A percentile compares a stretch with the other conserved stretches of the same genome.
Evolutionary conservation across 2,797 vertebrate genomes (phyloP).

Genomic region (Acanthurus leucopareius): DNA sequence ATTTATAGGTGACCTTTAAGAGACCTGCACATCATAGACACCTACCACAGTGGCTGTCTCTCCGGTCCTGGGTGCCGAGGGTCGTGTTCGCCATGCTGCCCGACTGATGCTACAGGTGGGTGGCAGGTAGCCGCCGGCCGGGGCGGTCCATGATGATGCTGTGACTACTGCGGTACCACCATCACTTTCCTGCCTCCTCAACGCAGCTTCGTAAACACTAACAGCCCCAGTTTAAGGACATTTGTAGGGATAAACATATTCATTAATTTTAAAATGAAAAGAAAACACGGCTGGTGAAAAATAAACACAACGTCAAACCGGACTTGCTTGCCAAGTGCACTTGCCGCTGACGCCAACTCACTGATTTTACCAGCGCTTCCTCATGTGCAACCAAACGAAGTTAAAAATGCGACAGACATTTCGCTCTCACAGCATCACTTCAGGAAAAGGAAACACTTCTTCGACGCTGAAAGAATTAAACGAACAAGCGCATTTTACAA

Average conservation of each 20-base stretch:
- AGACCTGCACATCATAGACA: background rate
- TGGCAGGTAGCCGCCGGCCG: conserved; percentile 52
- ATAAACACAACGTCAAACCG: background rate
- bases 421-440: background rate
- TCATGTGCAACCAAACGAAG: conserved; percentile 31
- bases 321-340: conserved; percentile 43
- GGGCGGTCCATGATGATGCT: conserved; percentile 75
- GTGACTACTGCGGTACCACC: conserved; percentile 42
- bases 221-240: background rate
- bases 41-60: conserved; percentile 63
- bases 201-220: conserved; percentile 42
- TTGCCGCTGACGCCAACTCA: conserved; percentile 54
- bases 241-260: background rate
- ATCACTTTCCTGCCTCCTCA: conserved; percentile 57
- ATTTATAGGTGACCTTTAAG: too few species aligned
- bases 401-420: background rate
- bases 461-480: accelerated
- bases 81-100: conserved; percentile 78
- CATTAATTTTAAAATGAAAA: background rate
- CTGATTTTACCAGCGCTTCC: conserved; percentile 53
- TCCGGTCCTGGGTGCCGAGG: conserved; percentile 52
- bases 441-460: background rate
- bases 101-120: conserved; percentile 81
- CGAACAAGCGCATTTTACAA: background rate
- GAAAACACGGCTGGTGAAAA: too few species aligned